These are phyloP conservation scores for Polyommatus iphigenia DNA, from an alignment of 2,888 invertebrate species.

Conservation along the genomic window DNA sequence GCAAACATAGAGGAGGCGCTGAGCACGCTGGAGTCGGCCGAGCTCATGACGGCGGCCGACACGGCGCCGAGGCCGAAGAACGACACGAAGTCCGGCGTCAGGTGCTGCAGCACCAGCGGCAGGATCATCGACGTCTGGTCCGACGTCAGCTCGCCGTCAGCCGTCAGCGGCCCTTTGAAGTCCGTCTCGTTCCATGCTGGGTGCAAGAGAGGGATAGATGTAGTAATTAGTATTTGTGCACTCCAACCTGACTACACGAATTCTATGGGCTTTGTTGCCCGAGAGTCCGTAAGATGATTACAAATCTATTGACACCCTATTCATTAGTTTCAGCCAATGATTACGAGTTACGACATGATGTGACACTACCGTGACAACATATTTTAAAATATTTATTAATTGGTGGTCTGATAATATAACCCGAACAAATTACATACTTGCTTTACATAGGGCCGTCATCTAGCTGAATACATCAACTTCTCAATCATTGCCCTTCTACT, in stretches of 20 bases:
- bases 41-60: slow-evolving; percentile 99
- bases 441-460: too few species aligned
- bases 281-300: neutral
- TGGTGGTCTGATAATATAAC: too few species aligned
- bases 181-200: slow-evolving; percentile 97
- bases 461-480: too few species aligned
- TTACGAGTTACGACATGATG: too few species aligned
- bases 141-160: slow-evolving; percentile 85
- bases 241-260: neutral
- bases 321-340: too few species aligned
- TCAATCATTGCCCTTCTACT: too few species aligned
- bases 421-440: too few species aligned
- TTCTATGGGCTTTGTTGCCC: neutral
- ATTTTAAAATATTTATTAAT: too few species aligned
- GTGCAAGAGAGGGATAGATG: neutral
- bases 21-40: slow-evolving; percentile 98
- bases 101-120: slow-evolving; percentile 97
- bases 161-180: slow-evolving; percentile 82
- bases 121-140: slow-evolving; percentile 96
- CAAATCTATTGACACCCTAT: neutral
- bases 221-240: neutral
- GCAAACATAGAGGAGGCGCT: slow-evolving; percentile 99
- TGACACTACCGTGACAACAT: too few species aligned
- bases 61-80: slow-evolving; percentile 99
- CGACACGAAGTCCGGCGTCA: slow-evolving; percentile 97